Conservation (phyloP, 2,888 invertebrate genomes). For the Tachina lurida region DNA sequence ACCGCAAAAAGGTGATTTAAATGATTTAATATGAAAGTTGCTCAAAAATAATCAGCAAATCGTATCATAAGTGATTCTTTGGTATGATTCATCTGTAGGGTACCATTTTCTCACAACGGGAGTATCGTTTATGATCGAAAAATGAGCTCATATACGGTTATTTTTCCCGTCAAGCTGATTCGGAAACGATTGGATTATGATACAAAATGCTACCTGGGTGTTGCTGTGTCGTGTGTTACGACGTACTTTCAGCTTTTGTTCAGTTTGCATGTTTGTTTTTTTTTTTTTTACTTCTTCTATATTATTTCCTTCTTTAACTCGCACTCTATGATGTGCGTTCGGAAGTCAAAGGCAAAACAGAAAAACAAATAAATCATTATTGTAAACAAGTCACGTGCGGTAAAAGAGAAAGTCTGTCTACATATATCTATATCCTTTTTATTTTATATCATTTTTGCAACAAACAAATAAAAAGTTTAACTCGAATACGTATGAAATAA, state of each 20-base stretch:
- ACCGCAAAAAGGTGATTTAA: too few relatives aligned
- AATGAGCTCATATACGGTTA: too few relatives aligned
- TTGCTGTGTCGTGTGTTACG: neutral
- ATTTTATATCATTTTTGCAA: constrained; percentile 71
- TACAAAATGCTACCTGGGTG: too few relatives aligned
- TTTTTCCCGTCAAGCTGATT: too few relatives aligned
- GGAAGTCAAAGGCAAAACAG: constrained; percentile 55
- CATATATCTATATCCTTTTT: constrained; percentile 50
- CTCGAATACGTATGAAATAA: constrained; percentile 14
- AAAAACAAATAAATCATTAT: constrained; percentile 79
- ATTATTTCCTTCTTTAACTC: too few relatives aligned
- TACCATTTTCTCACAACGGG: too few relatives aligned
- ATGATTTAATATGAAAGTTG: too few relatives aligned
- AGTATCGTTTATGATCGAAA: too few relatives aligned
- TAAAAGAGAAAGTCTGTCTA: constrained; percentile 66
- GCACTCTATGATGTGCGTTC: constrained; percentile 18
- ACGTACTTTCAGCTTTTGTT: constrained; percentile 30
- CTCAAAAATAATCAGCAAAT: too few relatives aligned
- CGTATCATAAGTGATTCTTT: too few relatives aligned
- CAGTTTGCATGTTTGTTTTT: constrained; percentile 37
- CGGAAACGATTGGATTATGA: too few relatives aligned
- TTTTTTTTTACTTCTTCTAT: neutral
- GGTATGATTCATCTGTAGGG: too few relatives aligned
- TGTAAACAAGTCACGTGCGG: constrained; percentile 80
- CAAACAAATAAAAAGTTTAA: constrained; percentile 28